Conservation (phyloP, 2,113 vertebrate species). For the Equus quagga region DNA sequence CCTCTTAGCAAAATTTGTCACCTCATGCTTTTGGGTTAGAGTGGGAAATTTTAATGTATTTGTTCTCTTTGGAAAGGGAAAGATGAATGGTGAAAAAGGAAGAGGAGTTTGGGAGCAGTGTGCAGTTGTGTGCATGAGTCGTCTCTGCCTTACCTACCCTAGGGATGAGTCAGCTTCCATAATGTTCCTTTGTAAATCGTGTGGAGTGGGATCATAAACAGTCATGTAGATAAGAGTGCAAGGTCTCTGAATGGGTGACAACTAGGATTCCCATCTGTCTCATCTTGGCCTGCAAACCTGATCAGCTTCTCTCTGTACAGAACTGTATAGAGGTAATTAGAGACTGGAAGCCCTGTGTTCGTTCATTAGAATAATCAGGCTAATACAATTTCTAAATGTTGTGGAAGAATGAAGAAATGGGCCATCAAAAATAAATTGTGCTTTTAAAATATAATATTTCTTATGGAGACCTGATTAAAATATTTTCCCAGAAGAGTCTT, state of each 20-base stretch:
- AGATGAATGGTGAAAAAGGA: background rate
- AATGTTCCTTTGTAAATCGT: background rate
- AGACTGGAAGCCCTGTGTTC: background rate
- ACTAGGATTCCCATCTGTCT: background rate
- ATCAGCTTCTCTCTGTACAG: background rate
- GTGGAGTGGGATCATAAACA: background rate
- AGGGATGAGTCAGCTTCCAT: background rate
- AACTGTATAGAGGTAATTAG: background rate
- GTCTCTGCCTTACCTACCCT: background rate
- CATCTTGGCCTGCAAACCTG: rapidly evolving
- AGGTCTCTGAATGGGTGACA: background rate
- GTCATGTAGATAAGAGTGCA: background rate
- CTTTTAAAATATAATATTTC: conserved; percentile 21
- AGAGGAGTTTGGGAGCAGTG: background rate
- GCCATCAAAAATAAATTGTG: background rate
- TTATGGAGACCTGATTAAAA: background rate
- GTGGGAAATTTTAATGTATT: background rate
- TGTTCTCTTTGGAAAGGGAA: background rate
- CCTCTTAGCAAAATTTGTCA: background rate
- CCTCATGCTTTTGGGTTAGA: background rate
- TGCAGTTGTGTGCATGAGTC: rapidly evolving
- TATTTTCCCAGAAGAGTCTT: background rate
- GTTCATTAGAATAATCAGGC: background rate
- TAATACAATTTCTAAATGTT: background rate
- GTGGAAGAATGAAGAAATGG: background rate